Percentiles rank a stretch among this genome's conserved stretches.
Evolutionary conservation across 2,888 invertebrate genomes (phyloP).

Genomic region (Norana najaformis): DNA sequence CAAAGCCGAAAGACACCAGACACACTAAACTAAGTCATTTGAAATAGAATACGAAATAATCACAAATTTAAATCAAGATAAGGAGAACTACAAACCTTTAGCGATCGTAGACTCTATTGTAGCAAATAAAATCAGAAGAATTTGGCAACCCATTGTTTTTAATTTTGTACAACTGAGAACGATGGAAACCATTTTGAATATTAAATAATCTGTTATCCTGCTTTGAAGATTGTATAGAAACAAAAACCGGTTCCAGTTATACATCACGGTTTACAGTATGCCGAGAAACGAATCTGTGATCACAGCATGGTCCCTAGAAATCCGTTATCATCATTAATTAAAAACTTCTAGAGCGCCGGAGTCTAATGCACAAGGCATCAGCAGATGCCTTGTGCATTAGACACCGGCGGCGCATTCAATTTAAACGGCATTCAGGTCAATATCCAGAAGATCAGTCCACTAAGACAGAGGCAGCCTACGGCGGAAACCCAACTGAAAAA

Average conservation of each 20-base stretch:
- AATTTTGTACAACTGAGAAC: neutral
- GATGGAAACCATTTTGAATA: conserved; percentile 7
- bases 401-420: no score
- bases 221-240: neutral
- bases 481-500: no score
- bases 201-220: conserved; percentile 13
- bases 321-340: no score
- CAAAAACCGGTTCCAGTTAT: neutral
- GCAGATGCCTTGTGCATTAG: no score
- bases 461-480: no score
- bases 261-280: no score
- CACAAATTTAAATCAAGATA: neutral
- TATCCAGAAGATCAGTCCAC: no score
- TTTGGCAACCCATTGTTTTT: conserved; percentile 1
- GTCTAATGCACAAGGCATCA: no score
- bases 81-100: neutral
- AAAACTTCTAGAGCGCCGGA: no score
- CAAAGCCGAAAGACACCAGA: neutral
- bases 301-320: no score
- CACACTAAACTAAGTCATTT: neutral
- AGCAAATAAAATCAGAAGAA: conserved; percentile 13
- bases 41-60: neutral
- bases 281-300: no score
- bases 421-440: no score
- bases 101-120: conserved; percentile 5